phyloP scores from a whole-genome alignment of 2,888 invertebrate species.

The Hemicrepidius hirtus region DNA sequence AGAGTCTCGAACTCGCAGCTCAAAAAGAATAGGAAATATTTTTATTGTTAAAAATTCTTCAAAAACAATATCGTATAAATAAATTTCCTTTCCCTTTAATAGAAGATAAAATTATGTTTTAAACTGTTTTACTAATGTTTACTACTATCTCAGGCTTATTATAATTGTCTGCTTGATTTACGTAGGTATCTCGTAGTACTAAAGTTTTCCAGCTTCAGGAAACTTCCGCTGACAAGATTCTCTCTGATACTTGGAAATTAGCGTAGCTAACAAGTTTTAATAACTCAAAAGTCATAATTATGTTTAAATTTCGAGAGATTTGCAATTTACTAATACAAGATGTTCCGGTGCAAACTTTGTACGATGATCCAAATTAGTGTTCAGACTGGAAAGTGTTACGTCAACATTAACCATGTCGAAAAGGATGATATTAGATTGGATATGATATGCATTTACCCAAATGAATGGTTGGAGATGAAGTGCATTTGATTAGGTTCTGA shows the following conservation, averaged over 20 bases:
- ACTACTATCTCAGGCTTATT: background rate
- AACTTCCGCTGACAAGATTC: slow-evolving; percentile 27
- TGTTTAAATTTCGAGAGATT: slow-evolving; percentile 24
- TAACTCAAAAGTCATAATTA: slow-evolving; percentile 32
- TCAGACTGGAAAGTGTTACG: slow-evolving; percentile 1
- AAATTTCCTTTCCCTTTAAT: no score
- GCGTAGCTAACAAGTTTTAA: slow-evolving; percentile 28
- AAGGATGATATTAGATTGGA: background rate
- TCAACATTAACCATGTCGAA: background rate
- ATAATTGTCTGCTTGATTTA: background rate
- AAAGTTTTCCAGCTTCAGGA: slow-evolving; percentile 27
- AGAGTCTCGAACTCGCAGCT: no score
- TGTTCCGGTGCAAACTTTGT: slow-evolving; percentile 10
- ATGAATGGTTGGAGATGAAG: no score
- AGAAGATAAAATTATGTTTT: no score
- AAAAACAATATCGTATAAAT: no score
- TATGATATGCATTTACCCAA: no score
- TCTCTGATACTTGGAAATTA: slow-evolving; percentile 14
- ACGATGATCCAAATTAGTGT: slow-evolving; percentile 11
- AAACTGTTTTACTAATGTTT: no score
- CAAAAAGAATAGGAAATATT: no score
- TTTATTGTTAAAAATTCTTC: no score
- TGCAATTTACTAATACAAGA: slow-evolving; percentile 26
- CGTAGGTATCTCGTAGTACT: slow-evolving; percentile 28
- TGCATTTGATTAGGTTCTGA: background rate